Conservation (phyloP, 2,113 vertebrate genomes). For the Martes martes region DNA sequence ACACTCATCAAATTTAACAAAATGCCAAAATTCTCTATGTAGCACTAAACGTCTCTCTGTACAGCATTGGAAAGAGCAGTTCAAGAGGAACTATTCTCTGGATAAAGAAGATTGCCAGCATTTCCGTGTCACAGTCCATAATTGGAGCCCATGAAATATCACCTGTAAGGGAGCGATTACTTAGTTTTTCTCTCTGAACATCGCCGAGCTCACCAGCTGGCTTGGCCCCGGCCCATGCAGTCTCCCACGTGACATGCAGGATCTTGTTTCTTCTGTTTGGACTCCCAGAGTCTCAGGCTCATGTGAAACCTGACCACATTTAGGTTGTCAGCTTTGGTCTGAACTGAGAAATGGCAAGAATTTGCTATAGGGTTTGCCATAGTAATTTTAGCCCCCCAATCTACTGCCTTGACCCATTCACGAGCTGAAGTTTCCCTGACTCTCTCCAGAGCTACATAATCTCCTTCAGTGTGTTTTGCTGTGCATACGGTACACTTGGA, state of each 20-base stretch:
- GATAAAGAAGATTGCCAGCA: background rate
- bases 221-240: background rate
- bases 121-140: background rate
- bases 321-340: background rate
- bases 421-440: background rate
- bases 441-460: background rate
- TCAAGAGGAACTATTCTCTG: background rate
- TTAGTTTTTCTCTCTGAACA: background rate
- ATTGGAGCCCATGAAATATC: background rate
- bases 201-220: background rate
- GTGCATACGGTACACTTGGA: background rate
- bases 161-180: background rate
- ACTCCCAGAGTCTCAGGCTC: background rate
- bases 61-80: background rate
- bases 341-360: background rate
- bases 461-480: fast-evolving
- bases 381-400: background rate
- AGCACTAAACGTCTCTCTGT: background rate
- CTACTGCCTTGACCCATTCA: background rate
- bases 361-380: background rate
- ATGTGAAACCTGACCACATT: background rate
- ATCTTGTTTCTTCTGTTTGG: slow-evolving; percentile 42
- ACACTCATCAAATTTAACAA: slow-evolving; percentile 57
- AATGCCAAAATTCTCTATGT: slow-evolving; percentile 24
- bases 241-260: background rate